Percentiles rank a stretch among this genome's conserved stretches.
Evolutionary conservation across 2,113 vertebrate species (phyloP).

Genomic region (Gavialis gangeticus): DNA sequence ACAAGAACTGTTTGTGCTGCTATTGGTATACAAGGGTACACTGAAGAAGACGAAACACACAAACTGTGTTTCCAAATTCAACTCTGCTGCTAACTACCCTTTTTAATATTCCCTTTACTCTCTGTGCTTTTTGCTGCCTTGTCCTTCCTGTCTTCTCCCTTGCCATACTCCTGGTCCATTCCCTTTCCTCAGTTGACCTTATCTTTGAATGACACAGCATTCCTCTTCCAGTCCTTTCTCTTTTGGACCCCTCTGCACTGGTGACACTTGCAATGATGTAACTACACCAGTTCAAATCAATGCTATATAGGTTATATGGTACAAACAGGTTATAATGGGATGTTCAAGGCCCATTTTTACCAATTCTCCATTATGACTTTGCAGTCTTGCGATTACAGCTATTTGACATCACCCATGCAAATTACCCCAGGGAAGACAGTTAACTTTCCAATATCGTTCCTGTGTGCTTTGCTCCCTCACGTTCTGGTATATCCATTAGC

Average conservation of each 20-base stretch:
- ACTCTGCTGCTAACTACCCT: background rate
- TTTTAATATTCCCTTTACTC: background rate
- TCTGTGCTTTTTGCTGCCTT: background rate
- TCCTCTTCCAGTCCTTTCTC: background rate
- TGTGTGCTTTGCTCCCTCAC: no score
- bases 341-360: background rate
- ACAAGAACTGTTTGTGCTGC: background rate
- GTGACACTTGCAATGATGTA: background rate
- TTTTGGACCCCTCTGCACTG: background rate
- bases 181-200: background rate
- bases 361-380: background rate
- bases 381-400: background rate
- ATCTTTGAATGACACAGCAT: background rate
- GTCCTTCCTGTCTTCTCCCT: background rate
- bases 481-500: no score
- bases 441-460: no score
- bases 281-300: background rate
- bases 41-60: background rate
- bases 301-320: background rate
- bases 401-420: no score
- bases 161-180: background rate
- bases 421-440: no score
- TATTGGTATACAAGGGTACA: background rate
- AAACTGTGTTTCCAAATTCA: background rate
- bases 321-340: no score